Conservation (phyloP, 2,797 vertebrate genomes). For the Acanthopagrus latus region DNA sequence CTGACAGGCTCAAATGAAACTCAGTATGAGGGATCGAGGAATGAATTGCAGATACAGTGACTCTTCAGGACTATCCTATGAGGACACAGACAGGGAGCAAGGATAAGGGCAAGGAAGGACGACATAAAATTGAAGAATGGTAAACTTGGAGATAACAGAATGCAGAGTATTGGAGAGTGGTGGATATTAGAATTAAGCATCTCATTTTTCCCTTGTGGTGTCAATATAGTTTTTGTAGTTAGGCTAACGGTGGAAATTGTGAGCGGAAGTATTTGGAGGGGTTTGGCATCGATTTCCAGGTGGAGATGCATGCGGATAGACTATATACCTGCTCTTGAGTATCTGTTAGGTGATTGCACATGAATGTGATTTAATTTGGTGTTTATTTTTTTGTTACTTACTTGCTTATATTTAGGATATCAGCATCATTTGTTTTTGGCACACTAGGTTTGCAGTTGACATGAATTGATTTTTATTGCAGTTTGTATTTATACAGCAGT, state of each 20-base stretch:
- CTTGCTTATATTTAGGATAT: conserved; percentile 5
- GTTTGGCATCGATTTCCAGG: conserved; percentile 27
- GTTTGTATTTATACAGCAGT: background rate
- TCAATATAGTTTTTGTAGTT: conserved; percentile 31
- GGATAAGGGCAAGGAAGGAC: conserved; percentile 36
- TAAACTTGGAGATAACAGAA: conserved; percentile 23
- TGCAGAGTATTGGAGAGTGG: conserved; percentile 12
- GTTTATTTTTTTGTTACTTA: conserved; percentile 11
- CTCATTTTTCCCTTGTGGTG: conserved; percentile 7
- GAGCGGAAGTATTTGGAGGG: conserved; percentile 28
- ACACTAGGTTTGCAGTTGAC: conserved; percentile 5
- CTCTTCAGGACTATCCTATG: conserved; percentile 49
- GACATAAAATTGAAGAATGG: conserved; percentile 42
- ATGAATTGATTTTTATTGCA: background rate
- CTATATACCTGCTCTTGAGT: conserved; percentile 7
- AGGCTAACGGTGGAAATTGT: conserved; percentile 34
- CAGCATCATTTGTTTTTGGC: background rate
- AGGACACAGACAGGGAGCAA: conserved; percentile 50
- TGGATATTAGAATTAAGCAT: conserved; percentile 35
- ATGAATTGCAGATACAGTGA: conserved; percentile 77
- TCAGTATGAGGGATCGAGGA: conserved; percentile 74
- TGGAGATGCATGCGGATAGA: conserved; percentile 42
- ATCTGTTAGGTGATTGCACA: background rate
- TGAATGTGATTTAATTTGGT: background rate
- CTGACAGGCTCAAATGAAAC: conserved; percentile 85